Evolutionary conservation across 2,888 invertebrate species (phyloP).

Genomic region (Clepsis dumicolana): DNA sequence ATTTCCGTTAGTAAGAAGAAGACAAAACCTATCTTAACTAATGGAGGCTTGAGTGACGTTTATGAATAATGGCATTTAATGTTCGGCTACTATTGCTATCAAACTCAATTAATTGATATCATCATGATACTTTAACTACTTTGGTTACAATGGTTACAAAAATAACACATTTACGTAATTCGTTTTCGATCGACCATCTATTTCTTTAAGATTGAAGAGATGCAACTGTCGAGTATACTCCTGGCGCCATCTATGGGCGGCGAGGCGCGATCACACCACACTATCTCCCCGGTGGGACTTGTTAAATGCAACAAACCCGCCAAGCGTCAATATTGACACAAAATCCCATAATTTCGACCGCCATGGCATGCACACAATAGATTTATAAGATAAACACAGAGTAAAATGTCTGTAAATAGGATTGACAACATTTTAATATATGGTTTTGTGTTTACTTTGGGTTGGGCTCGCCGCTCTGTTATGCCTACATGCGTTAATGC

Average conservation of each 20-base stretch:
- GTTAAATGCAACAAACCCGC: constrained; percentile 82
- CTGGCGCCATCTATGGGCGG: constrained; percentile 69
- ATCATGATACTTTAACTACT: no score
- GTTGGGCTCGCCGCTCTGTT: constrained; percentile 77
- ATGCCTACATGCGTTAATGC: constrained; percentile 85
- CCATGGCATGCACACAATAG: constrained; percentile 82
- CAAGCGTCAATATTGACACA: constrained; percentile 81
- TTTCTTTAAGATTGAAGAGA: no score
- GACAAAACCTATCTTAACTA: no score
- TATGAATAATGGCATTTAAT: no score
- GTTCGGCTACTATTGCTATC: no score
- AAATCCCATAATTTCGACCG: constrained; percentile 85
- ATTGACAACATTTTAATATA: constrained; percentile 86
- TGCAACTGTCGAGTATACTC: constrained; percentile 6
- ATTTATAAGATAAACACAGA: constrained; percentile 85
- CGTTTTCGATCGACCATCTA: no score
- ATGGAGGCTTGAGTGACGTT: no score
- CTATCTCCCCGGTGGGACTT: constrained; percentile 72
- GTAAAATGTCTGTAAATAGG: constrained; percentile 85
- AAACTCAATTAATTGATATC: no score
- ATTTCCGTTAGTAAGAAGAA: no score
- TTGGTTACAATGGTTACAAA: no score
- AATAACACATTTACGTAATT: no score
- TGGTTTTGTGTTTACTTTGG: constrained; percentile 81
- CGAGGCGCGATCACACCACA: constrained; percentile 49